Base-by-base conservation (phyloP, 2,113 vertebrate species). In the Ifrita kowaldi region DNA sequence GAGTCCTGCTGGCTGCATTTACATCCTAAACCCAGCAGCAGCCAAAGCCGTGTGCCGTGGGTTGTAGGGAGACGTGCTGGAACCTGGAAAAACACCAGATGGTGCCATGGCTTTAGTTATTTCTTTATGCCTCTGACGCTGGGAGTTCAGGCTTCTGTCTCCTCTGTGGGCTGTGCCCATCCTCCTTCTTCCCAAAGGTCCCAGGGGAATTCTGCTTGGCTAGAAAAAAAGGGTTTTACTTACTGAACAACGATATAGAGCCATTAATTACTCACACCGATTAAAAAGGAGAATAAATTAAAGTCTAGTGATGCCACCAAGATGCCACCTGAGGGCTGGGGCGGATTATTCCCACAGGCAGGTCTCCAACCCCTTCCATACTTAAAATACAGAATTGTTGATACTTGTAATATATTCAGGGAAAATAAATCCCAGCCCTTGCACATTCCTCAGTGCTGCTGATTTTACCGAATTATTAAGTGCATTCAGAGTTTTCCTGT, bases 381-480 rank as follows among this genome's bases (percentile, higher is more conserved):
- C 27, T 6, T 27, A 21, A 50, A 60, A 41, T 2, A 21, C 7
- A 27, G 42, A n/a, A 24, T 10, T 19, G n/a, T 7, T 22, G 53
- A 7, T 30, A 13, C 6, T 80, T 63, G 9, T 5, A 22, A 26
- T 16, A 3, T 3, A 6, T 21, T 19, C 18, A 28, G 33, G 9
- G 59, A 16, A 47, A 68, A 41, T 28, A 57, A 79, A n/a, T 28
- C 39, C 79, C 69, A 27, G 15, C 23, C 56, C 27, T 9, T 30
- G 12, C 23, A 2, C 10, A 0, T 33, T 37, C 35, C 73, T 39
- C 71, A 7, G 50, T 14, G 41, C 73, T 55, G 46, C 32, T 41
- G 53, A 10, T 42, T 39, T 37, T 13, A 23, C 11, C 0, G 3
- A 35, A n/a, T 9, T 12, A 37, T 41, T 21, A 5, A 26, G 39